These are phyloP conservation scores for Synergus laeviventris DNA, from an alignment of 2,888 invertebrate species.

Conservation along the genomic window DNA sequence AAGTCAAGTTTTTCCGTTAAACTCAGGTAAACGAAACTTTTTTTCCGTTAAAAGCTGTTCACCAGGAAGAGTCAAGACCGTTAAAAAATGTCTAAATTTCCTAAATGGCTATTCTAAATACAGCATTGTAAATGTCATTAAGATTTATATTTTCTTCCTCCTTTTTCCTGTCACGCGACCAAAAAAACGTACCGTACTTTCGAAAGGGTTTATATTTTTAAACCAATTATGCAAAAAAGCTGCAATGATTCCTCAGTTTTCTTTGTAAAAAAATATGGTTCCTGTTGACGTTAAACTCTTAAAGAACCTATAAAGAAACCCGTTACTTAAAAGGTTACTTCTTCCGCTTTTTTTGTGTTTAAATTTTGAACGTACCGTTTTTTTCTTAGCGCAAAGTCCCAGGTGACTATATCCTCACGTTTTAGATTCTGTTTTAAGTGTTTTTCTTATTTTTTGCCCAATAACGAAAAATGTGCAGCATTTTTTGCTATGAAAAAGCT, in stretches of 20 bases:
- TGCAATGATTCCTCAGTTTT: not conserved
- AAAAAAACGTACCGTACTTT: not conserved
- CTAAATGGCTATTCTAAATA: not conserved
- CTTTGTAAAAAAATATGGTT: conserved; percentile 10
- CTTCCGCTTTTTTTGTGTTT: not conserved
- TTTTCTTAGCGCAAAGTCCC: not conserved
- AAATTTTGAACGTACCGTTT: not conserved
- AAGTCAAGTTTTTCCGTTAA: conserved; percentile 2
- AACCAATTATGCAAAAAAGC: not conserved
- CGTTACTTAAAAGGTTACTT: conserved; percentile 40
- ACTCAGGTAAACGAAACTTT: not conserved
- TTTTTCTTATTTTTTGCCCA: not conserved
- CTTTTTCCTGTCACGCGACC: not conserved
- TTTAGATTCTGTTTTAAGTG: not conserved
- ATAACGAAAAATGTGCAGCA: not conserved
- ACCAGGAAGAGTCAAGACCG: not conserved
- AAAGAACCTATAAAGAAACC: conserved; percentile 28
- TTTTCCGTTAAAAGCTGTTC: not conserved
- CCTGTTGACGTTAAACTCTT: not conserved
- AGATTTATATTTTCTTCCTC: not conserved
- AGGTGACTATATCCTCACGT: not conserved
- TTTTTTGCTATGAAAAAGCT: not conserved
- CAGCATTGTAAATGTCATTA: not conserved
- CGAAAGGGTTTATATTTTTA: not conserved
- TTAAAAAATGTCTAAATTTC: not conserved